Conservation (phyloP, 2,888 invertebrate genomes). For the Andrena fulva region DNA sequence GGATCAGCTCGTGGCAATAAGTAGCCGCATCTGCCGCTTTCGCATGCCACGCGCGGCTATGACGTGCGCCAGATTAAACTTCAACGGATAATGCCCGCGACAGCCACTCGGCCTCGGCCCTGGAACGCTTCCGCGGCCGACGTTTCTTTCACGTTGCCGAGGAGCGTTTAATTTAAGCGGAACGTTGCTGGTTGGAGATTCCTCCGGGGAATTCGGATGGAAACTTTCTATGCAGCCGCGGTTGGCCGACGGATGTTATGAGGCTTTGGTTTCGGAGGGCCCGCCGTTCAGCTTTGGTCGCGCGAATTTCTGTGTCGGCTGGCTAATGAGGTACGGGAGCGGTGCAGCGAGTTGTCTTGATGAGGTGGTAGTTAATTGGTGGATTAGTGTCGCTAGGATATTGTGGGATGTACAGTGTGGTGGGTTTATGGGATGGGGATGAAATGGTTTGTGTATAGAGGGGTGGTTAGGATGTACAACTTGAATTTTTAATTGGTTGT, state of each 20-base stretch:
- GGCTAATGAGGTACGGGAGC: no score
- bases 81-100: constrained; percentile 34
- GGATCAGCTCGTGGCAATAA: constrained; percentile 25
- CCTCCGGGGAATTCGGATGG: constrained; percentile 2
- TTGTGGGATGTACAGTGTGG: no score
- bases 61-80: constrained; percentile 47
- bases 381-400: no score
- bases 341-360: no score
- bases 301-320: neutral
- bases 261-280: neutral
- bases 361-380: no score
- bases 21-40: constrained; percentile 5
- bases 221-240: neutral
- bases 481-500: neutral
- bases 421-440: no score
- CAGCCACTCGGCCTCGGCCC: constrained; percentile 4
- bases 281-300: neutral
- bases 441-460: no score
- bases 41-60: constrained; percentile 19
- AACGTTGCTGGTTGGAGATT: constrained; percentile 1
- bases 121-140: constrained; percentile 3
- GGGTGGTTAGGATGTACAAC: neutral
- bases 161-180: constrained; percentile 27
- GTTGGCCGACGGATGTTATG: neutral
- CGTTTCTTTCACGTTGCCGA: constrained; percentile 26